Conservation (phyloP, 2,888 invertebrate species). For the Aphidius colemani region DNA sequence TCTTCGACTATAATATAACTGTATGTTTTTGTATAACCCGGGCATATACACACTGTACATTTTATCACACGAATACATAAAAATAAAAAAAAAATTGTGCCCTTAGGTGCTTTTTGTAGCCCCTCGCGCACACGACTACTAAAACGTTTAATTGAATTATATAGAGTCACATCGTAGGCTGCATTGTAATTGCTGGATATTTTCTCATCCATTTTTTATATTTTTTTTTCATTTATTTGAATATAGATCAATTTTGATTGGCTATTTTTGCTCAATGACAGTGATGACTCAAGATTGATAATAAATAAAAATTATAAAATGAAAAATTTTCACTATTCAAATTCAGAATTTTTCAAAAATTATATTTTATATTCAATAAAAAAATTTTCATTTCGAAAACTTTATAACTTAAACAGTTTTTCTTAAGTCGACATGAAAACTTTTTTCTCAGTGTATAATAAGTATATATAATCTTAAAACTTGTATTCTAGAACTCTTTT, state of each 20-base stretch:
- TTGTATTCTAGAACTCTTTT: too few species aligned
- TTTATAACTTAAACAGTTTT: too few species aligned
- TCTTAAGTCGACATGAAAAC: too few species aligned
- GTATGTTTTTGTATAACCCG: constrained; percentile 1
- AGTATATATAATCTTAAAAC: too few species aligned
- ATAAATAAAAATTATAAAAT: too few species aligned
- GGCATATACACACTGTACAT: constrained; percentile 3
- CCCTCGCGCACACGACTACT: constrained; percentile 30
- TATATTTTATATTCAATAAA: too few species aligned
- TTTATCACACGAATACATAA: constrained; percentile 10
- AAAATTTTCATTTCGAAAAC: too few species aligned
- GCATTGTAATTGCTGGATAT: constrained; percentile 42
- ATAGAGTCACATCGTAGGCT: constrained; percentile 43
- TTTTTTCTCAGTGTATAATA: too few species aligned
- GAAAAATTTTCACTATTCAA: too few species aligned
- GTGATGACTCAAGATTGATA: background rate
- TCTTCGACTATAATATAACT: too few species aligned
- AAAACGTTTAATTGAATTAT: constrained; percentile 58
- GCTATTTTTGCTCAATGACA: background rate
- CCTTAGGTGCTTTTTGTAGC: constrained; percentile 50
- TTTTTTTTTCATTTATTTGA: background rate
- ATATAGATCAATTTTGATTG: too few species aligned
- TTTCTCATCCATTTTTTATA: background rate
- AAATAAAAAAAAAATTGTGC: constrained; percentile 46
- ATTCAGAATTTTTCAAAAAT: too few species aligned